These are phyloP conservation scores for Pempheris klunzingeri DNA, from an alignment of 2,797 vertebrate species.

Conservation along the genomic window DNA sequence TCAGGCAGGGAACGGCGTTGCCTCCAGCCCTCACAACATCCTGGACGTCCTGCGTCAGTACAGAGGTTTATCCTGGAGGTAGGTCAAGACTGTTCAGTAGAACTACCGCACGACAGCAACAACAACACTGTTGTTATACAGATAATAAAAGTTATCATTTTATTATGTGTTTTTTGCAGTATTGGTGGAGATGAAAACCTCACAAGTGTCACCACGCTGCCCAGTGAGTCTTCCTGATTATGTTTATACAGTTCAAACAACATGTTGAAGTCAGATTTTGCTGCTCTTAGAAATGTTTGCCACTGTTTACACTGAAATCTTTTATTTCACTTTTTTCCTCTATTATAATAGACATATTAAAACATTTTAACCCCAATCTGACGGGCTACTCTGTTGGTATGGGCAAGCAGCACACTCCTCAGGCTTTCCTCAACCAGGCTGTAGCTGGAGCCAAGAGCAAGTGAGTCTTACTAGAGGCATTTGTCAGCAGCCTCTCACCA, in stretches of 20 bases:
- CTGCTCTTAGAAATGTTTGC: background rate
- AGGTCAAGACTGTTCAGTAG: background rate
- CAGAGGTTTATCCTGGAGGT: slow-evolving; percentile 94
- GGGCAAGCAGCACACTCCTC: slow-evolving; percentile 66
- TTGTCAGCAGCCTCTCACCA: background rate
- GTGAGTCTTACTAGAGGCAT: slow-evolving; percentile 70
- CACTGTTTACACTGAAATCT: background rate
- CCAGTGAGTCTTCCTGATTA: slow-evolving; percentile 87
- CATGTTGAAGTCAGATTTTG: background rate
- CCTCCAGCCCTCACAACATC: slow-evolving; percentile 76
- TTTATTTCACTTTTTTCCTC: background rate
- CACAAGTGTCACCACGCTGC: slow-evolving; percentile 89
- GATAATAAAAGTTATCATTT: too few species aligned
- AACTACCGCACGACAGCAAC: background rate
- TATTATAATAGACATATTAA: slow-evolving; percentile 89
- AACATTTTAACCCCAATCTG: slow-evolving; percentile 84
- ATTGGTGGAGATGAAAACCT: slow-evolving; percentile 90
- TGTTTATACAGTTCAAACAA: background rate
- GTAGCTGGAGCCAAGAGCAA: slow-evolving; percentile 86
- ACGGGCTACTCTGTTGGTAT: slow-evolving; percentile 86
- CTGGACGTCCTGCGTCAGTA: slow-evolving; percentile 86
- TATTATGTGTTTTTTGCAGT: slow-evolving; percentile 70
- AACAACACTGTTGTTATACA: too few species aligned
- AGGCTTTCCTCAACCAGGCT: slow-evolving; percentile 92
- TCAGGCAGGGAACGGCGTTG: slow-evolving; percentile 92